Conservation (phyloP, 2,797 vertebrate species). For the Sebastolobus altivelis region DNA sequence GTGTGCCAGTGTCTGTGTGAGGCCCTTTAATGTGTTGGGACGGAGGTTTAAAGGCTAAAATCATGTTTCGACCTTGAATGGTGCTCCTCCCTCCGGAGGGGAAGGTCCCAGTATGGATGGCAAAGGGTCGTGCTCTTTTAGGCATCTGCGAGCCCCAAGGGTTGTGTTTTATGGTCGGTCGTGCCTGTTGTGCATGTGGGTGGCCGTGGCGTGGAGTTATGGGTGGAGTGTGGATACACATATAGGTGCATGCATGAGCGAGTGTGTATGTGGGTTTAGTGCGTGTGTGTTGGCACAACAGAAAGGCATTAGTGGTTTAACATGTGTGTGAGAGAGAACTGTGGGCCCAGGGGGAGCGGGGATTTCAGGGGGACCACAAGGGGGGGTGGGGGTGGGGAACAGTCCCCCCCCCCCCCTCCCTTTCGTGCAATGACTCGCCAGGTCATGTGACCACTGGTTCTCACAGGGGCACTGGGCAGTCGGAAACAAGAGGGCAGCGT, state of each 20-base stretch:
- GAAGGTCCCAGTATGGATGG: constrained; percentile 62
- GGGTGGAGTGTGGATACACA: constrained; percentile 39
- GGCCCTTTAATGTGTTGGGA: constrained; percentile 59
- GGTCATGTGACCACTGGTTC: constrained; percentile 80
- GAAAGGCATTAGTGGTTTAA: constrained; percentile 58
- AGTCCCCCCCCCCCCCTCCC: not conserved
- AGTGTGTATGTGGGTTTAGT: constrained; percentile 39
- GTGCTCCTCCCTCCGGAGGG: constrained; percentile 39
- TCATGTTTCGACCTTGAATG: constrained; percentile 57
- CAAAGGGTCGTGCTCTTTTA: constrained; percentile 73
- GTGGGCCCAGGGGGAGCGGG: constrained; percentile 32
- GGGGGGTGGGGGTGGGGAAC: not conserved
- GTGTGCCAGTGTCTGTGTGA: constrained; percentile 49
- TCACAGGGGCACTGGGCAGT: constrained; percentile 71
- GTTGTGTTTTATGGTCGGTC: constrained; percentile 72
- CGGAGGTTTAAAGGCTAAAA: constrained; percentile 61
- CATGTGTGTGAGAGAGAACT: constrained; percentile 45
- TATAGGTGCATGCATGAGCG: constrained; percentile 46
- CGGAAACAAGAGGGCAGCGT: constrained; percentile 75
- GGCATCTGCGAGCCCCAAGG: constrained; percentile 54
- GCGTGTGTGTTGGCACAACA: constrained; percentile 62
- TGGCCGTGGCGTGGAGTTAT: constrained; percentile 64
- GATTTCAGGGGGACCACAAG: constrained; percentile 31
- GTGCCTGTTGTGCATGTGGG: constrained; percentile 77
- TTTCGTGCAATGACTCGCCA: constrained; percentile 48